Conservation (phyloP, 2,888 invertebrate species). For the Linnaemya vulpina region DNA sequence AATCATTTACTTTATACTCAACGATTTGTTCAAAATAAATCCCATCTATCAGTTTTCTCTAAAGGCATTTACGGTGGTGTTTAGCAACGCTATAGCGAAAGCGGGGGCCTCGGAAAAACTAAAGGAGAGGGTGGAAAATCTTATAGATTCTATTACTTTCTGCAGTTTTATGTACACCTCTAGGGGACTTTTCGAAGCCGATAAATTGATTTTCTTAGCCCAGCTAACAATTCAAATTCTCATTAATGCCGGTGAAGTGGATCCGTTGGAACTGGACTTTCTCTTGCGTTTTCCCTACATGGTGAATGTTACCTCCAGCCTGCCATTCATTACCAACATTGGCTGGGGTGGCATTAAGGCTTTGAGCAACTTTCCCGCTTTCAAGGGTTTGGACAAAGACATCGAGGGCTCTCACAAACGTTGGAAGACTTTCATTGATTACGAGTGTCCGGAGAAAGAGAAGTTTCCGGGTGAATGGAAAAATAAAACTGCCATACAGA, state of each 20-base stretch:
- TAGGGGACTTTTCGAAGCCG: slow-evolving; percentile 94
- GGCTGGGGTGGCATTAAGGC: slow-evolving; percentile 93
- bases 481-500: slow-evolving; percentile 91
- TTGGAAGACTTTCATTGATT: slow-evolving; percentile 96
- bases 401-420: slow-evolving; percentile 95
- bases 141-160: slow-evolving; percentile 94
- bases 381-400: slow-evolving; percentile 93
- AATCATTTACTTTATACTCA: slow-evolving; percentile 95
- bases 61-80: slow-evolving; percentile 96
- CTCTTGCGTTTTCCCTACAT: slow-evolving; percentile 92
- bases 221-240: slow-evolving; percentile 92
- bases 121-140: slow-evolving; percentile 87
- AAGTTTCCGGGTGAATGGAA: slow-evolving; percentile 98
- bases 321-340: slow-evolving; percentile 91
- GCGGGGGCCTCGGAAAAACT: slow-evolving; percentile 89
- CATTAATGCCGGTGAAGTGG: slow-evolving; percentile 86
- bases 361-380: slow-evolving; percentile 90
- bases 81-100: slow-evolving; percentile 89
- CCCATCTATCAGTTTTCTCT: slow-evolving; percentile 98
- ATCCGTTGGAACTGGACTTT: slow-evolving; percentile 91
- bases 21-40: slow-evolving; percentile 95
- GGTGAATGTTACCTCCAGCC: slow-evolving; percentile 89
- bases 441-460: slow-evolving; percentile 96
- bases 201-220: slow-evolving; percentile 94
- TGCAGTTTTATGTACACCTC: slow-evolving; percentile 94